These are phyloP conservation scores for Dusona sp. DNA, from an alignment of 2,888 invertebrate species.

Conservation along the genomic window DNA sequence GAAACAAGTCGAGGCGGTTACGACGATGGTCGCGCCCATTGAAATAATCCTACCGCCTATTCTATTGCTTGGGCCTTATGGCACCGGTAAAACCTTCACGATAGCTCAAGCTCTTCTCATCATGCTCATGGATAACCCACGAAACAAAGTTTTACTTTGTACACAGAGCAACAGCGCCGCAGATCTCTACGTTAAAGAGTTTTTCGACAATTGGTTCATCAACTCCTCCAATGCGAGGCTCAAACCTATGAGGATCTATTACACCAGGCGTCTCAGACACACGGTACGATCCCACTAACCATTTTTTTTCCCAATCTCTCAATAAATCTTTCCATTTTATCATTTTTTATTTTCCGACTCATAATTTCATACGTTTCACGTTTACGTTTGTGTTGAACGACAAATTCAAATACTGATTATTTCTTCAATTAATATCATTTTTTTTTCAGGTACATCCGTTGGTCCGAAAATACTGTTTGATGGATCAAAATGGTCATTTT, in stretches of 20 bases:
- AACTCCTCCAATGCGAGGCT: slow-evolving; percentile 88
- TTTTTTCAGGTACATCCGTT: slow-evolving; percentile 77
- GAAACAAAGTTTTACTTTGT: slow-evolving; percentile 91
- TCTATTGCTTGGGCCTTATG: slow-evolving; percentile 92
- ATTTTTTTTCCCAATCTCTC: neutral
- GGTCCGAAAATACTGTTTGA: slow-evolving; percentile 89
- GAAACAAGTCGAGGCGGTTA: slow-evolving; percentile 92
- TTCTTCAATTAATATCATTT: neutral
- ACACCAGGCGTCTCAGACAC: slow-evolving; percentile 91
- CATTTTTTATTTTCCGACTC: neutral
- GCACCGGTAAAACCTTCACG: slow-evolving; percentile 95
- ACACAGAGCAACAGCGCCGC: slow-evolving; percentile 96
- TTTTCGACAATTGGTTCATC: slow-evolving; percentile 91
- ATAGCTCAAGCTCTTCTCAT: slow-evolving; percentile 87
- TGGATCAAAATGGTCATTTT: slow-evolving; percentile 88
- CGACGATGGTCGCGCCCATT: slow-evolving; percentile 90
- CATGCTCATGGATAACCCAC: slow-evolving; percentile 87
- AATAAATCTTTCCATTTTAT: too few relatives aligned
- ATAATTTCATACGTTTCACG: neutral
- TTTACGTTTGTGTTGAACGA: neutral
- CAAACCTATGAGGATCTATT: slow-evolving; percentile 91
- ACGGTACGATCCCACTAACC: slow-evolving; percentile 87
- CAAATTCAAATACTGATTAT: neutral
- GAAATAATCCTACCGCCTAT: slow-evolving; percentile 89
- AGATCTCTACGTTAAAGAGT: slow-evolving; percentile 93